Evolutionary conservation across 1,140 invertebrate species (phyloP).

Genomic region (Probaryconus sp.): DNA sequence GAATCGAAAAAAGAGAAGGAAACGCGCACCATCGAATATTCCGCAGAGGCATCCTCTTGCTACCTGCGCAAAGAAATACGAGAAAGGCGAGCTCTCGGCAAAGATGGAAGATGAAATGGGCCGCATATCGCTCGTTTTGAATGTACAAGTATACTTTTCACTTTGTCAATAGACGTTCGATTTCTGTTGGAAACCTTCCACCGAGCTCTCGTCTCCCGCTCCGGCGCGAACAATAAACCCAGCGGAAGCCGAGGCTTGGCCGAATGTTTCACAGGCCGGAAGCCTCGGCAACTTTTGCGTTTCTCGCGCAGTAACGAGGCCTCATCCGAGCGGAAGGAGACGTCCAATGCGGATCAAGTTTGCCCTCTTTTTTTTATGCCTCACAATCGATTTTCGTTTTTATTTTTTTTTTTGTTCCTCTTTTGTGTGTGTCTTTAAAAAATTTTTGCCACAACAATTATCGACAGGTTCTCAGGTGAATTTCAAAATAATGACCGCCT

Average conservation of each 20-base stretch:
- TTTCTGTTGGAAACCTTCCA: conserved; percentile 56
- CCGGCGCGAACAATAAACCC: conserved; percentile 63
- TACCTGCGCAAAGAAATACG: conserved; percentile 54
- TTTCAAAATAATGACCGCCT: conserved; percentile 9
- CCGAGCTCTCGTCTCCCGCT: conserved; percentile 30
- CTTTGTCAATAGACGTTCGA: conserved; percentile 67
- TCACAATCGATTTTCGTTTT: conserved; percentile 65
- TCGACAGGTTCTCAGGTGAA: conserved; percentile 22
- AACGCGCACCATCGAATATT: conserved; percentile 13
- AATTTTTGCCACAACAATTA: background rate
- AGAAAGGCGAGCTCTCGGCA: conserved; percentile 38
- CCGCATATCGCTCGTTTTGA: conserved; percentile 28
- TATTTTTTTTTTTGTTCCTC: background rate
- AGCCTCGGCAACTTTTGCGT: conserved; percentile 49
- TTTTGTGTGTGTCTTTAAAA: background rate
- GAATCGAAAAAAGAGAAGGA: conserved; percentile 6
- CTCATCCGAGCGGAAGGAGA: conserved; percentile 30
- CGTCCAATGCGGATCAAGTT: conserved; percentile 13
- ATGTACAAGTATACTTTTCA: conserved; percentile 60
- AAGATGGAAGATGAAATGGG: conserved; percentile 35
- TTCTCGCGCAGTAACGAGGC: conserved; percentile 38
- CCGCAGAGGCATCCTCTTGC: background rate
- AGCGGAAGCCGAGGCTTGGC: conserved; percentile 63
- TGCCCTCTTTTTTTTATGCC: conserved; percentile 19
- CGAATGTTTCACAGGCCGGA: conserved; percentile 54